A percentile compares a stretch with the other conserved stretches of the same genome.
Conservation (phyloP, 2,888 invertebrate genomes). For the Neria commutata region DNA sequence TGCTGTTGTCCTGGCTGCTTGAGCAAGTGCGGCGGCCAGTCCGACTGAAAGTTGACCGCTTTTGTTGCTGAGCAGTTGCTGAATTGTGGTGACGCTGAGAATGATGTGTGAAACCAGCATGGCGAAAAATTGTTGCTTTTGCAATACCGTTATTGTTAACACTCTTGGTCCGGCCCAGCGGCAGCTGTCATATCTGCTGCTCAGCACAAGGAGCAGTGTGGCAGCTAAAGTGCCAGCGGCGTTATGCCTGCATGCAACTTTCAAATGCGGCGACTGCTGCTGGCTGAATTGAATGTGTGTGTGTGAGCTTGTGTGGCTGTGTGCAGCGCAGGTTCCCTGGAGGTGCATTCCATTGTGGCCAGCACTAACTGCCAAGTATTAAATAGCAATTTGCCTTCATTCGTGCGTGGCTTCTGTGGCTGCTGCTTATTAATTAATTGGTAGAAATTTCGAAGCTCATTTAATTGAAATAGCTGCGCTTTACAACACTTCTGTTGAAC, state of each 20-base stretch:
- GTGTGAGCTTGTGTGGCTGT: too few relatives aligned
- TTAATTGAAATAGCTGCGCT: not conserved
- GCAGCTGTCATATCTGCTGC: conserved; percentile 21
- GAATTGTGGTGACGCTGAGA: conserved; percentile 10
- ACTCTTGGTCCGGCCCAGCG: not conserved
- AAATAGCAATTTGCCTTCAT: conserved; percentile 5
- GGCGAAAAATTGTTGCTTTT: not conserved
- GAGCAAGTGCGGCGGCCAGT: not conserved
- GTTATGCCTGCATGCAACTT: conserved; percentile 13
- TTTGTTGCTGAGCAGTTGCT: conserved; percentile 7
- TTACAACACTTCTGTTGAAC: not conserved
- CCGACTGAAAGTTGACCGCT: too few relatives aligned
- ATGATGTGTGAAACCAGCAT: conserved; percentile 19
- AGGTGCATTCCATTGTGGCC: too few relatives aligned
- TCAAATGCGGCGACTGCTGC: conserved; percentile 9
- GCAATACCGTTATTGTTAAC: not conserved
- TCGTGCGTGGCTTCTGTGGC: not conserved
- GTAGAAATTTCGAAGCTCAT: not conserved
- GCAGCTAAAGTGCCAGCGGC: conserved; percentile 13
- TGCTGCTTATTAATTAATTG: not conserved
- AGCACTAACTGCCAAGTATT: conserved; percentile 6
- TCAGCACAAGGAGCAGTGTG: not conserved
- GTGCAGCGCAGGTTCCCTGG: too few relatives aligned
- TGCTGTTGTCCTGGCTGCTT: not conserved
- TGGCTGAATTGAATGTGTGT: too few relatives aligned